phyloP scores from a whole-genome alignment of 2,888 invertebrate species.

The Agriopis leucophaearia region DNA sequence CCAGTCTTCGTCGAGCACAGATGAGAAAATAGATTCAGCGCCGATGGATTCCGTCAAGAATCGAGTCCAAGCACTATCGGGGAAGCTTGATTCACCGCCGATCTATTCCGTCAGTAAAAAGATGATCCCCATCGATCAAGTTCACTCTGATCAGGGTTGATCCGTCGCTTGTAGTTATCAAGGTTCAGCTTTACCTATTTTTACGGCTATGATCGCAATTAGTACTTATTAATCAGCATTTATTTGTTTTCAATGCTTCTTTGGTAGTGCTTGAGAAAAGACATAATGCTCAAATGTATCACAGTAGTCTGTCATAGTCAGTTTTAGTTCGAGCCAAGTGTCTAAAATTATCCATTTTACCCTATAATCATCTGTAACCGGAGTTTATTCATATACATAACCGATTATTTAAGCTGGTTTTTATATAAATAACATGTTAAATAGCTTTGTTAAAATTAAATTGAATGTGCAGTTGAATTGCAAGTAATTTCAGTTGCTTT shows the following conservation, averaged over 20 bases:
- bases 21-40: constrained; percentile 75
- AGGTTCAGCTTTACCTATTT: constrained; percentile 62
- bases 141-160: constrained; percentile 74
- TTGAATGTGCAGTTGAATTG: constrained; percentile 25
- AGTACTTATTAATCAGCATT: constrained; percentile 48
- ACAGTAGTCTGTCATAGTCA: constrained; percentile 41
- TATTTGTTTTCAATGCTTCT: constrained; percentile 57
- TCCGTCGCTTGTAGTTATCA: constrained; percentile 62
- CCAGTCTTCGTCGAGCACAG: constrained; percentile 62
- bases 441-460: constrained; percentile 16
- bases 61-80: constrained; percentile 76
- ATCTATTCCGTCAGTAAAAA: constrained; percentile 82
- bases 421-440: constrained; percentile 37
- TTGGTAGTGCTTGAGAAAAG: constrained; percentile 67
- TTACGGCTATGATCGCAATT: constrained; percentile 57
- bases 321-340: constrained; percentile 52
- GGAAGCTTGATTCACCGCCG: constrained; percentile 74
- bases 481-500: constrained; percentile 22
- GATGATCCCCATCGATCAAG: constrained; percentile 71
- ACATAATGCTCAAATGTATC: constrained; percentile 69
- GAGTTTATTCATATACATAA: constrained; percentile 34
- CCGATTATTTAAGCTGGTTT: constrained; percentile 35
- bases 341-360: constrained; percentile 44
- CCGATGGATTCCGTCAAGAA: constrained; percentile 79
- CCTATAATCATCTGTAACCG: constrained; percentile 24